Evolutionary conservation across 2,888 invertebrate species (phyloP).

Genomic region (Bembecia ichneumoniformis): DNA sequence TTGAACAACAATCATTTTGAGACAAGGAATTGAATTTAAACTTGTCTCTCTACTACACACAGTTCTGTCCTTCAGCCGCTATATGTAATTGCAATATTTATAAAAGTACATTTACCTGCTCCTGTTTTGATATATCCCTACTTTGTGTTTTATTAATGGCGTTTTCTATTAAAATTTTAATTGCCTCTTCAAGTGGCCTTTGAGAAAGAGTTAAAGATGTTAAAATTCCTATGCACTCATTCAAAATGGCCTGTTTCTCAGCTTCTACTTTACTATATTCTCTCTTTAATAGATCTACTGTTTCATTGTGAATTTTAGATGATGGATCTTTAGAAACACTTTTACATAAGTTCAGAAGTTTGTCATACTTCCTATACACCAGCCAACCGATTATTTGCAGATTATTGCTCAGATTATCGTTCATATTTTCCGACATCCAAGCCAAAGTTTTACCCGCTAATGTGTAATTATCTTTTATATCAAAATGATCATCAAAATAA

Average conservation of each 20-base stretch:
- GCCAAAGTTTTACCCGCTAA: conserved; percentile 88
- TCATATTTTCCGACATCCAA: conserved; percentile 67
- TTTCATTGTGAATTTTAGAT: conserved; percentile 40
- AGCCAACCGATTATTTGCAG: conserved; percentile 77
- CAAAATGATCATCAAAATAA: conserved; percentile 92
- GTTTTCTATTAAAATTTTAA: conserved; percentile 66
- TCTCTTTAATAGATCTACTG: conserved; percentile 35
- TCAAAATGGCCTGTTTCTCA: conserved; percentile 24
- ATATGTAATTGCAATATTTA: not conserved
- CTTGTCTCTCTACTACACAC: too few relatives aligned
- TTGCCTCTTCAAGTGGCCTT: conserved; percentile 47
- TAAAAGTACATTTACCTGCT: conserved; percentile 38
- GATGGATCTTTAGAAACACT: conserved; percentile 23
- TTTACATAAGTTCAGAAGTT: conserved; percentile 33
- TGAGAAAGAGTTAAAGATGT: conserved; percentile 21
- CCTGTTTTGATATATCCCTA: conserved; percentile 72
- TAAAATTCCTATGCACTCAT: conserved; percentile 32
- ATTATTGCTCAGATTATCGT: conserved; percentile 68
- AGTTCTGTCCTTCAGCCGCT: too few relatives aligned
- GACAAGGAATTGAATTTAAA: too few relatives aligned
- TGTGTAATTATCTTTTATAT: conserved; percentile 78
- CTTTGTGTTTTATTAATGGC: conserved; percentile 69
- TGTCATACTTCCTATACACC: conserved; percentile 77
- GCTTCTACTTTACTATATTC: conserved; percentile 21
- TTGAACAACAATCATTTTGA: too few relatives aligned